A percentile compares a stretch with the other conserved stretches of the same genome.
phyloP scores from a whole-genome alignment of 2,113 vertebrate genomes.

The Varanus komodoensis region DNA sequence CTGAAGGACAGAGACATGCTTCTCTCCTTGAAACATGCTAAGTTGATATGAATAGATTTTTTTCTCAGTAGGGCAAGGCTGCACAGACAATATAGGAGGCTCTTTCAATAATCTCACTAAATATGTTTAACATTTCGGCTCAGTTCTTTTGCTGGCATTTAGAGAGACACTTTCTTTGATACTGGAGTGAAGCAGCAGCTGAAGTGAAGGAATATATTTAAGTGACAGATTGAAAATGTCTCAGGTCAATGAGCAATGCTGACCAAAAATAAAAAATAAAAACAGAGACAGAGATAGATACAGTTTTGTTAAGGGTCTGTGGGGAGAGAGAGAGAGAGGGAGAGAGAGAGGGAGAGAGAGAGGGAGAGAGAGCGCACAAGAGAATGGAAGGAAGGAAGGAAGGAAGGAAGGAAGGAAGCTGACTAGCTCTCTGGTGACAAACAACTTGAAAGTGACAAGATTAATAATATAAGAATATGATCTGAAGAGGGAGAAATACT shows the following conservation, averaged over 20 bases:
- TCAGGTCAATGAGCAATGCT: constrained; percentile 28
- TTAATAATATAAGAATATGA: constrained; percentile 52
- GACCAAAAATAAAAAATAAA: constrained; percentile 1
- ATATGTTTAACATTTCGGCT: neutral
- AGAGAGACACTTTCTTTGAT: neutral
- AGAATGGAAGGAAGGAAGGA: no score
- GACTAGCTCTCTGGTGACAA: no score
- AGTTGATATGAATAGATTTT: constrained; percentile 1
- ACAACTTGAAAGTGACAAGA: constrained; percentile 42
- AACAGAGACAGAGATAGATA: neutral
- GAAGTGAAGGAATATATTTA: neutral
- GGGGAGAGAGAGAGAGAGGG: neutral
- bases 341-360: no score
- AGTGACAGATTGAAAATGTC: constrained; percentile 14
- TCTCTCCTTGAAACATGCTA: neutral
- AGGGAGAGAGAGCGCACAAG: no score
- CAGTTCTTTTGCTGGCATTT: neutral
- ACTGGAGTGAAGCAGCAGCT: neutral
- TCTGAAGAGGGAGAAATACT: neutral
- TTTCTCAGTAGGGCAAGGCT: neutral
- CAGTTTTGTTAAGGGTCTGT: constrained; percentile 7
- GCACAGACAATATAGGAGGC: neutral
- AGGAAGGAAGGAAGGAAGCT: no score
- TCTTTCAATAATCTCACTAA: neutral
- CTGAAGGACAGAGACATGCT: neutral